Evolutionary conservation across 2,797 vertebrate genomes (phyloP).

Genomic region (Clarias fuscus): DNA sequence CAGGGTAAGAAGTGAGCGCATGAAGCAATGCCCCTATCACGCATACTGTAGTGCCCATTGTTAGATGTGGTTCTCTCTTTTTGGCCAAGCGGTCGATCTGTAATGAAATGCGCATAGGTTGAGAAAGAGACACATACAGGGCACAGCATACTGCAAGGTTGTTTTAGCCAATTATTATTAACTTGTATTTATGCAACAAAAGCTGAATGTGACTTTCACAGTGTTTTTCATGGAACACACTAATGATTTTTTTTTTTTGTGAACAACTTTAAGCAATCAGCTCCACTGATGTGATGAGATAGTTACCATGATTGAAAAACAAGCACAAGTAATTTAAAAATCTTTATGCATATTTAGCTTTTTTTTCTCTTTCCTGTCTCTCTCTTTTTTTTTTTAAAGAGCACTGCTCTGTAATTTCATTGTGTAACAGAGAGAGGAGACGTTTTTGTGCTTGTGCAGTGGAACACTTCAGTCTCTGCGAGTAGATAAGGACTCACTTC

Average conservation of each 20-base stretch:
- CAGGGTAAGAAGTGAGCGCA: too few species aligned
- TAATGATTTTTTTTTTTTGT: background rate
- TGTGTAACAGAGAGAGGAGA: background rate
- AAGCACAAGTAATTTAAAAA: background rate
- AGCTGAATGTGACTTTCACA: background rate
- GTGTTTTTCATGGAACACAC: background rate
- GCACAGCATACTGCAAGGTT: too few species aligned
- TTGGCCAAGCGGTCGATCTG: too few species aligned
- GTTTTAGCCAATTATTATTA: background rate
- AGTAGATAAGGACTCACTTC: conserved; percentile 25
- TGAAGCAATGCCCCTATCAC: too few species aligned
- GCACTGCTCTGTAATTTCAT: background rate
- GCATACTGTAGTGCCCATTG: too few species aligned
- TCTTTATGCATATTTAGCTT: background rate
- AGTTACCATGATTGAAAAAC: conserved; percentile 1
- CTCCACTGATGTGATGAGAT: background rate
- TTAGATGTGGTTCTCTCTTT: too few species aligned
- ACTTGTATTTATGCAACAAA: background rate
- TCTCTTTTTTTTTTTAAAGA: background rate
- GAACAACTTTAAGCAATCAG: background rate
- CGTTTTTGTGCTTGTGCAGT: background rate
- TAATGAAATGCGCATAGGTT: background rate
- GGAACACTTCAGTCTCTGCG: conserved; percentile 9
- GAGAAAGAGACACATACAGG: background rate
- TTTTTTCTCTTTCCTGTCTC: too few species aligned